Conservation (phyloP, 2,797 vertebrate genomes). For the Lepilemur septentrionalis region DNA sequence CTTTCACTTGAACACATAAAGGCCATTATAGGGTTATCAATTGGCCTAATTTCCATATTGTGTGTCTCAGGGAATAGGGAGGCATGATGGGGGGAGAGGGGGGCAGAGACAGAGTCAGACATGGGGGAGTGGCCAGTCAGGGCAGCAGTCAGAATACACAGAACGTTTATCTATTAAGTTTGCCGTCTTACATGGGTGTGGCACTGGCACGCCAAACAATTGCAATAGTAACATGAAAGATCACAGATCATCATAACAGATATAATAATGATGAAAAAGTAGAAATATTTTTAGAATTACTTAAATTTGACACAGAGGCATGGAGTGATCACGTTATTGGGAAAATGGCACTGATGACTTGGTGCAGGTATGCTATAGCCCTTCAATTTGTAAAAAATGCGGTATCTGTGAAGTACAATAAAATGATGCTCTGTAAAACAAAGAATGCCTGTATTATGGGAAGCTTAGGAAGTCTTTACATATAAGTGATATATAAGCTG, state of each 20-base stretch:
- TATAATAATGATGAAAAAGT: not conserved
- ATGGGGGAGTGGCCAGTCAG: not conserved
- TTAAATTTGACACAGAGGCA: not conserved
- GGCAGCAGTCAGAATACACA: not conserved
- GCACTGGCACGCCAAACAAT: not conserved
- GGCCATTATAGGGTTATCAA: not conserved
- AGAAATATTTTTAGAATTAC: not conserved
- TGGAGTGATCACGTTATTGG: not conserved
- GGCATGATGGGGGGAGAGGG: not conserved
- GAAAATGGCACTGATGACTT: not conserved
- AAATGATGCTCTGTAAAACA: not conserved
- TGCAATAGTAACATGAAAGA: not conserved
- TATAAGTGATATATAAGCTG: not conserved
- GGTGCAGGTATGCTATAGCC: not conserved
- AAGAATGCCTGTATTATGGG: not conserved
- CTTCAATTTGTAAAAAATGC: not conserved
- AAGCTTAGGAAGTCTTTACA: not conserved
- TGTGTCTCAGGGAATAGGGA: not conserved
- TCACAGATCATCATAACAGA: not conserved
- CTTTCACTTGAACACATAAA: not conserved
- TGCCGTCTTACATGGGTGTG: not conserved
- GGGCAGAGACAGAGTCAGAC: not conserved
- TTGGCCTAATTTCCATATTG: not conserved
- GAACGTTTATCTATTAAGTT: not conserved
- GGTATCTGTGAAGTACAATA: not conserved